Base-by-base conservation (phyloP, 2,888 invertebrate species). In the Drosophila formosana region DNA sequence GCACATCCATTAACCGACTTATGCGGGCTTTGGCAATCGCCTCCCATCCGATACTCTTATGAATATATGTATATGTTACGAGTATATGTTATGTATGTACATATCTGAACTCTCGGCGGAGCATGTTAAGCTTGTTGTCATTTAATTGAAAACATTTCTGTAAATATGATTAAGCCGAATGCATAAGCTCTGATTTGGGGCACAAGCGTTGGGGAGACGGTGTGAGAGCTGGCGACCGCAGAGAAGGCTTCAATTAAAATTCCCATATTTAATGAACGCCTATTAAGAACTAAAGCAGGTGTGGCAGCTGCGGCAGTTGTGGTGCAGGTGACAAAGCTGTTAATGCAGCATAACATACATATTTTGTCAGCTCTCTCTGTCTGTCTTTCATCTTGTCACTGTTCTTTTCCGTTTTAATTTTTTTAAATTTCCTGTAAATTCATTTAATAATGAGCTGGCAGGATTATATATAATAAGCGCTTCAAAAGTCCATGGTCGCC, bases 401-500 rank as follows among this genome's bases (percentile, higher is more conserved):
- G 39, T 13, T 13, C n/a, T 41, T 52, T 52, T 52, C 5, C 34
- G 3, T 60, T 32, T 18, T 32, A 58, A 51, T 65, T 45, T 57
- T 46, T 62, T 46, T 55, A 53, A 79, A 79, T 77, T 75, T 80
- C 62, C 70, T 78, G 75, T 70, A 66, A 82, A 72, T 74, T 72
- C 72, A 71, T 75, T 83, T 80, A 66, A 83, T 75, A 83, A 84
- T 83, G 77, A 81, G 75, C 81, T 68, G 23, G 23, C 66, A 43
- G 78, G 80, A 73, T 81, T 80, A 83, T 53, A 83, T 53, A 52
- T 49, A 70, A 75, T 83, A 79, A 68, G 67, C 66, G 62, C 63
- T 63, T 58, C 46, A 64, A 66, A 66, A 68, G 67, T 58, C 55
- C 55, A 49, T 49, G 58, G 62, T 34, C 49, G 34, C 46, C 34